Conservation (phyloP, 2,888 invertebrate species). For the Agrotis segetum region DNA sequence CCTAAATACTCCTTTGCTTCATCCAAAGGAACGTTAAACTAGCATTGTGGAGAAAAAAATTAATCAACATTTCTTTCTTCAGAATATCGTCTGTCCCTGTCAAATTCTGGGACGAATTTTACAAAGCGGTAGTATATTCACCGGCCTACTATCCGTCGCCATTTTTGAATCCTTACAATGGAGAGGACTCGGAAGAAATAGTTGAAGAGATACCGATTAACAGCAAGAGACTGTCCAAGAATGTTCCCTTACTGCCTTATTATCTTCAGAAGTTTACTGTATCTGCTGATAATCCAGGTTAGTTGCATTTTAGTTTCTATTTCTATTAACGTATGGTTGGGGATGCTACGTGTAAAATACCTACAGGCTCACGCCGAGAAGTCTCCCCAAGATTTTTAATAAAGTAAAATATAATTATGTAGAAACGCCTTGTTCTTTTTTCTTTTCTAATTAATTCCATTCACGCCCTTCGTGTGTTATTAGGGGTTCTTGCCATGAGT, state of each 20-base stretch:
- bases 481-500: too few species aligned
- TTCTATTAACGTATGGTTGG: not conserved
- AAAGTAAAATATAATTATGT: too few species aligned
- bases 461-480: too few species aligned
- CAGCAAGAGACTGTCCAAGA: slow-evolving; percentile 77
- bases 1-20: not conserved
- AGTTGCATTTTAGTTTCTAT: not conserved
- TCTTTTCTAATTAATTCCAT: too few species aligned
- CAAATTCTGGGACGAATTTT: slow-evolving; percentile 83
- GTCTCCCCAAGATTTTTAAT: too few species aligned
- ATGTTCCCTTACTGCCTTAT: slow-evolving; percentile 80
- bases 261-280: slow-evolving; percentile 82
- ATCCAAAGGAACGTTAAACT: not conserved
- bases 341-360: too few species aligned
- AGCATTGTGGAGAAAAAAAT: not conserved
- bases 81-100: slow-evolving; percentile 79
- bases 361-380: too few species aligned
- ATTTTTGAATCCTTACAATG: slow-evolving; percentile 72
- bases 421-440: too few species aligned
- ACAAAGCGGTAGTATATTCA: slow-evolving; percentile 76
- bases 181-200: slow-evolving; percentile 61
- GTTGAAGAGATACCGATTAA: slow-evolving; percentile 73
- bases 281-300: slow-evolving; percentile 73
- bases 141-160: slow-evolving; percentile 79
- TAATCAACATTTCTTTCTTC: slow-evolving; percentile 49